phyloP scores from a whole-genome alignment of 2,113 vertebrate species.

The Gila orcuttii region DNA sequence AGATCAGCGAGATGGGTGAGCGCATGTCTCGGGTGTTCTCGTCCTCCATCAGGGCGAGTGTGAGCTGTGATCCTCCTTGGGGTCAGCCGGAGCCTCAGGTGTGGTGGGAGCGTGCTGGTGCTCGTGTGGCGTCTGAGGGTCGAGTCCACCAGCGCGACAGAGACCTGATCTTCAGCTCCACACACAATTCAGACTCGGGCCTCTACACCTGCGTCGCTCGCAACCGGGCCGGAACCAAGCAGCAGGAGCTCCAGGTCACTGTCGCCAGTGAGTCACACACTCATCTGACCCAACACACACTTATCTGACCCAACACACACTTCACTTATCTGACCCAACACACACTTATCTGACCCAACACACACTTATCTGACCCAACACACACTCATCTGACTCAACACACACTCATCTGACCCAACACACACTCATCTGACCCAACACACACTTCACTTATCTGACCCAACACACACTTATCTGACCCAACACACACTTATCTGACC shows the following conservation, averaged over 20 bases:
- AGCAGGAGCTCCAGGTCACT: slow-evolving; percentile 84
- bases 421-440: too few relatives aligned
- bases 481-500: too few relatives aligned
- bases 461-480: too few relatives aligned
- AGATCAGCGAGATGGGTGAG: slow-evolving; percentile 86
- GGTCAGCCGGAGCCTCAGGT: slow-evolving; percentile 83
- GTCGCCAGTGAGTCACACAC: slow-evolving; percentile 85
- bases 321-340: too few relatives aligned
- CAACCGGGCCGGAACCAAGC: slow-evolving; percentile 89
- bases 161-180: slow-evolving; percentile 83
- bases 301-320: too few relatives aligned
- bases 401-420: too few relatives aligned
- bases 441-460: too few relatives aligned
- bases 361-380: too few relatives aligned
- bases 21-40: slow-evolving; percentile 79
- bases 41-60: slow-evolving; percentile 76
- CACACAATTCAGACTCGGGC: slow-evolving; percentile 79
- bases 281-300: too few relatives aligned
- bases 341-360: too few relatives aligned
- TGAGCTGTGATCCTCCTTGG: slow-evolving; percentile 78
- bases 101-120: slow-evolving; percentile 87
- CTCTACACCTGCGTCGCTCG: slow-evolving; percentile 86
- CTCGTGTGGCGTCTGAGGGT: slow-evolving; percentile 77
- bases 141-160: slow-evolving; percentile 83
- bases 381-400: too few relatives aligned